Percentiles rank a stretch among this genome's conserved stretches.
Conservation (phyloP, 2,113 vertebrate species). For the Carassius gibelio region DNA sequence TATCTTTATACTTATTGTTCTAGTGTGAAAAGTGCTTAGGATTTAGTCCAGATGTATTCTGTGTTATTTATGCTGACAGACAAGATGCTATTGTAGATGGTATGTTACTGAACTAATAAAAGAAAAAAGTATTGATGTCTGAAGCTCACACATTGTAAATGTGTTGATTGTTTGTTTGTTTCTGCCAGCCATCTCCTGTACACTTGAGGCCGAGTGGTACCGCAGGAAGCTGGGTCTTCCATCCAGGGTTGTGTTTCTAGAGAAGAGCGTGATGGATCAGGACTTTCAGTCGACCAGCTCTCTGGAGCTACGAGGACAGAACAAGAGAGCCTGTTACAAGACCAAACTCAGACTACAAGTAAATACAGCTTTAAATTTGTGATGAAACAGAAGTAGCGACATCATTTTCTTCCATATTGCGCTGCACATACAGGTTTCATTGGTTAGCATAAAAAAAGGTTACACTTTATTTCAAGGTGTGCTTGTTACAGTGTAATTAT, state of each 20-base stretch:
- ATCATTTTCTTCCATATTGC: no score
- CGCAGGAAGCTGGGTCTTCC: slow-evolving; percentile 80
- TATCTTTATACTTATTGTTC: neutral
- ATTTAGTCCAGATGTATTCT: neutral
- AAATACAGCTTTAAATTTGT: slow-evolving; percentile 56
- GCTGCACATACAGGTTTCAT: no score
- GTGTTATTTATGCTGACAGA: no score
- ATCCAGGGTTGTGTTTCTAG: slow-evolving; percentile 82
- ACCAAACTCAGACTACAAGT: slow-evolving; percentile 83
- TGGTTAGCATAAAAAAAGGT: no score
- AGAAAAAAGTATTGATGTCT: neutral
- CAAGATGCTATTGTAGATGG: no score
- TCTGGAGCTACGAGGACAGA: slow-evolving; percentile 81
- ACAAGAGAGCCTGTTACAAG: slow-evolving; percentile 76
- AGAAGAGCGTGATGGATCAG: slow-evolving; percentile 63
- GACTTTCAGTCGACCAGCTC: slow-evolving; percentile 78
- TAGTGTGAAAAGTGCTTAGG: neutral
- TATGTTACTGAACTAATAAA: no score
- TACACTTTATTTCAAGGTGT: no score
- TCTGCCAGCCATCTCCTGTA: slow-evolving; percentile 78
- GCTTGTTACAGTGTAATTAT: no score
- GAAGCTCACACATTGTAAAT: neutral
- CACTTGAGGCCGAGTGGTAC: slow-evolving; percentile 83
- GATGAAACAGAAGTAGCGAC: neutral
- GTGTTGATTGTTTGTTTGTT: slow-evolving; percentile 13